Conservation (phyloP, 2,797 vertebrate species). For the Silurus lanzhouensis region DNA sequence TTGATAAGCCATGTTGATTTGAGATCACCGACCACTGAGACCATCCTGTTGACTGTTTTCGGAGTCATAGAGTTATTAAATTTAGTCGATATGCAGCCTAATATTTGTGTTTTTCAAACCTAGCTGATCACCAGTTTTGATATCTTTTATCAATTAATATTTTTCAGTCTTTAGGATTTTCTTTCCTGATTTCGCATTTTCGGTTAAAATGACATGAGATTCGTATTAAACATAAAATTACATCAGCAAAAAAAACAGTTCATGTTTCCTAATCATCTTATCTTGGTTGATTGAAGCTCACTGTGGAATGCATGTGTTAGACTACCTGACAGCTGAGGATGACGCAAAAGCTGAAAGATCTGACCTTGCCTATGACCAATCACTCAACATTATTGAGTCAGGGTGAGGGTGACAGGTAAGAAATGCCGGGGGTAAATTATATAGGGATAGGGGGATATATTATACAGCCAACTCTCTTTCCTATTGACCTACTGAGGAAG, state of each 20-base stretch:
- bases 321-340: slow-evolving; percentile 58
- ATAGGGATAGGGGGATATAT: slow-evolving; percentile 69
- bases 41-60: too few species aligned
- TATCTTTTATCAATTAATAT: neutral
- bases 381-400: slow-evolving; percentile 78
- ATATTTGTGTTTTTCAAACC: neutral
- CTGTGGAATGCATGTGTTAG: slow-evolving; percentile 51
- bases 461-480: slow-evolving; percentile 69
- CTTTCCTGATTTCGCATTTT: neutral
- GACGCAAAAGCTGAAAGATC: slow-evolving; percentile 68
- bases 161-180: neutral
- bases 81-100: neutral
- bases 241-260: slow-evolving; percentile 12
- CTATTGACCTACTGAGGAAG: slow-evolving; percentile 72
- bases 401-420: slow-evolving; percentile 74
- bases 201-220: neutral
- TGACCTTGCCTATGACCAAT: slow-evolving; percentile 75
- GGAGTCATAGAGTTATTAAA: neutral
- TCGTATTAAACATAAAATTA: neutral
- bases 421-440: slow-evolving; percentile 64
- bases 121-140: neutral
- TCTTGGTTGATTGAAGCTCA: slow-evolving; percentile 48
- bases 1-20: neutral
- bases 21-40: neutral
- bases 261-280: slow-evolving; percentile 20